Conservation (phyloP, 2,888 invertebrate species). For the Panzeria rudis region DNA sequence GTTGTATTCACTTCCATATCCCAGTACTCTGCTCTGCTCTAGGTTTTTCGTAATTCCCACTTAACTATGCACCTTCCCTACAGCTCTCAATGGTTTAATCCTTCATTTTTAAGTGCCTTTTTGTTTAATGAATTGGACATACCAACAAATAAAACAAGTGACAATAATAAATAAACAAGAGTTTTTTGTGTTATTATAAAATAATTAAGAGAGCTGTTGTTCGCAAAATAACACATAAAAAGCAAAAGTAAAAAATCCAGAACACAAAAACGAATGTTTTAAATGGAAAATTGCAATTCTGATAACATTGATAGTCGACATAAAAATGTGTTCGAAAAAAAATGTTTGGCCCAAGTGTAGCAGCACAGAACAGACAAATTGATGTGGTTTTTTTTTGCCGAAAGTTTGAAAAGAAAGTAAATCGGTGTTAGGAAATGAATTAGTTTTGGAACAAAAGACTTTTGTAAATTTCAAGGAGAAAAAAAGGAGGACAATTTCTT, state of each 20-base stretch:
- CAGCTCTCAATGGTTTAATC: conserved; percentile 27
- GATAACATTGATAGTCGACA: conserved; percentile 28
- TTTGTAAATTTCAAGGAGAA: background rate
- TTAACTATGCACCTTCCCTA: background rate
- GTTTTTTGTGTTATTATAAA: conserved; percentile 57
- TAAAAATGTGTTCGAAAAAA: conserved; percentile 18
- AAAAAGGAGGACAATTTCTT: background rate
- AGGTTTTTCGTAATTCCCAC: no score
- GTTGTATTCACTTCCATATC: no score
- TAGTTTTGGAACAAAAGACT: conserved; percentile 14
- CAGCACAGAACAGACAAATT: conserved; percentile 36
- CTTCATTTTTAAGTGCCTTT: conserved; percentile 36
- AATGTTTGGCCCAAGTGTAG: conserved; percentile 48
- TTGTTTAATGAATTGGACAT: conserved; percentile 63
- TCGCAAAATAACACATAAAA: conserved; percentile 36
- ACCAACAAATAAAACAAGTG: conserved; percentile 50
- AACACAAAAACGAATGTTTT: conserved; percentile 25
- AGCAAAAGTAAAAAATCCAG: background rate
- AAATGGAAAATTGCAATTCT: conserved; percentile 57
- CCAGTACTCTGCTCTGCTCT: no score
- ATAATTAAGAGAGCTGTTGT: conserved; percentile 61
- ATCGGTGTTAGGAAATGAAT: conserved; percentile 35
- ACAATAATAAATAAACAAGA: conserved; percentile 43
- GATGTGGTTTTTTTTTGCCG: background rate
- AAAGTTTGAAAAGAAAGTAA: conserved; percentile 24